Evolutionary conservation across 64 coral and sea anemone genomes (phyloP).

Genomic region (Montipora capricornis): DNA sequence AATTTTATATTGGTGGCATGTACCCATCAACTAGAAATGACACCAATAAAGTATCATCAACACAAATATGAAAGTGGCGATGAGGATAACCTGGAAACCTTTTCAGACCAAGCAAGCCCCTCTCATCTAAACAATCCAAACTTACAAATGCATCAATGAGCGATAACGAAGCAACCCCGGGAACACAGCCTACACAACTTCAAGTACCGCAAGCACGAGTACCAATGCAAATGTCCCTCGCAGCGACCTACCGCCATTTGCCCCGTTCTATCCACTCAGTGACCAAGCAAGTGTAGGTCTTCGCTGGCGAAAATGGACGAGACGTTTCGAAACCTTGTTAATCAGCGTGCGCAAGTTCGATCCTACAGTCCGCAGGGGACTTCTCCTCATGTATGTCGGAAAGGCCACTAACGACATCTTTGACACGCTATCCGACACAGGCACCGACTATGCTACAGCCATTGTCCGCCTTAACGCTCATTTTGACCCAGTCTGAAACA

Average conservation of each 20-base stretch:
- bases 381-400: slow-evolving; percentile 48
- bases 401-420: slow-evolving; percentile 57
- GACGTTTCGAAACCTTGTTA: slow-evolving; percentile 35
- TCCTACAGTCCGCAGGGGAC: slow-evolving; percentile 27
- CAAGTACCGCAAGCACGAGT: too few relatives aligned
- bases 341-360: not conserved
- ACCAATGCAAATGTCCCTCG: not conserved
- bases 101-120: too few relatives aligned
- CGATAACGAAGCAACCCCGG: too few relatives aligned
- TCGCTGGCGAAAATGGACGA: slow-evolving; percentile 48
- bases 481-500: too few relatives aligned
- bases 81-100: too few relatives aligned
- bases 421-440: slow-evolving; percentile 11
- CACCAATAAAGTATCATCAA: too few relatives aligned
- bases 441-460: not conserved
- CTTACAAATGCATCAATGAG: too few relatives aligned
- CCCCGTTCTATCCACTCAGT: slow-evolving; percentile 25
- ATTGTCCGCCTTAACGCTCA: not conserved
- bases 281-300: slow-evolving; percentile 5
- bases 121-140: too few relatives aligned
- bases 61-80: too few relatives aligned
- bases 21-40: too few relatives aligned
- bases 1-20: too few relatives aligned
- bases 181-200: too few relatives aligned
- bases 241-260: slow-evolving; percentile 46